These are phyloP conservation scores for Eurois occulta DNA, from an alignment of 2,888 invertebrate species.

Conservation along the genomic window DNA sequence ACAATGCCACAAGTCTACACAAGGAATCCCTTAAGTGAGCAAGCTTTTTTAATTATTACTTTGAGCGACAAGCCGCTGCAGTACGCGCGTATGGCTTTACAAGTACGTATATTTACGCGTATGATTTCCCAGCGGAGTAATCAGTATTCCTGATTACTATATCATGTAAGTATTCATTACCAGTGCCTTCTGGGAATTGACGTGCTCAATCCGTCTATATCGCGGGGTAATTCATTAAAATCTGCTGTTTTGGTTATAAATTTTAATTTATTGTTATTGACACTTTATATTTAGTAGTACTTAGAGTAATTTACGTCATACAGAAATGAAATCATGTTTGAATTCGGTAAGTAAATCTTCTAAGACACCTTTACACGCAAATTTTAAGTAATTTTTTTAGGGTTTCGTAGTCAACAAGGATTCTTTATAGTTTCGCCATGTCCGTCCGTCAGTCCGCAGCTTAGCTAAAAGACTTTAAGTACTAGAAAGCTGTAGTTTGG, in stretches of 20 bases:
- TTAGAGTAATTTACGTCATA: not conserved
- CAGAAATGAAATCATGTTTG: not conserved
- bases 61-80: conserved; percentile 21
- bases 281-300: not conserved
- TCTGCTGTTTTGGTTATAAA: not conserved
- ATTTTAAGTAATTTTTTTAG: too few relatives aligned
- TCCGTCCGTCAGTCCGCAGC: too few relatives aligned
- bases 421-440: too few relatives aligned
- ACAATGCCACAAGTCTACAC: not conserved
- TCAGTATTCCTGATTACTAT: conserved; percentile 54
- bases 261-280: conserved; percentile 4
- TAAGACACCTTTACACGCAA: too few relatives aligned
- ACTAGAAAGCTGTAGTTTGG: too few relatives aligned
- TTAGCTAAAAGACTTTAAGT: too few relatives aligned
- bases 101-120: conserved; percentile 26
- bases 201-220: conserved; percentile 22
- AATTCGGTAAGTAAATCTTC: not conserved
- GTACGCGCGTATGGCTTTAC: not conserved
- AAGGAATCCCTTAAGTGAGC: conserved; percentile 11
- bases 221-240: conserved; percentile 27
- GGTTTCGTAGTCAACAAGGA: too few relatives aligned
- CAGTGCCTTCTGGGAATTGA: conserved; percentile 29
- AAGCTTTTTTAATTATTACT: conserved; percentile 34
- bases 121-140: conserved; percentile 55
- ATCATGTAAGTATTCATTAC: conserved; percentile 56